Evolutionary conservation across 2,797 vertebrate genomes (phyloP), one percentile per base, ranked within the genome.

Genomic region (Acrossocheilus wenchowensis): DNA sequence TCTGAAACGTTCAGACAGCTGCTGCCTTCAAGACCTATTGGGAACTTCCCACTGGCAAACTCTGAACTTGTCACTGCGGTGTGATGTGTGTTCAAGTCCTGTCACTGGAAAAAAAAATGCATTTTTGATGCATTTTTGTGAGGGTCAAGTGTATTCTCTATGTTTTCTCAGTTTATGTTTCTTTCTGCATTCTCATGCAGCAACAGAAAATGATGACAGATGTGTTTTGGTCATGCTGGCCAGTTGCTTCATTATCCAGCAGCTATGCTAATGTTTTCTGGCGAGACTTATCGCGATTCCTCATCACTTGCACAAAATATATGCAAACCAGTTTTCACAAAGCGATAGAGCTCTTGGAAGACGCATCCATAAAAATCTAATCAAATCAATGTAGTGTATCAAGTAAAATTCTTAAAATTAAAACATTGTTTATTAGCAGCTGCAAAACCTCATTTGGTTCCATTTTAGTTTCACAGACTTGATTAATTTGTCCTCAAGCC

Each of bases 1-100:
- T 57, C 64, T 26, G 75, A 34, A 34, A 86, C 45, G 45, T 69
- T 41, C 69, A 52, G 73, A 69, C 50, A 41, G 72, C 66, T 60
- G 50, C 64, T 50, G 41, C 69, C 30, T 84, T 84, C 41, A 75
- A 66, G 41, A 34, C 69, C 60, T 60, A 41, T 60, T 39, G 41
- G 43, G 41, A 26, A 39, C 19, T 50, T 82, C 48, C 48, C n/a
- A 39, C 62, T 52, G 15, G 43, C 48, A 52, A 81, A 36, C 80
- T 81, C 80, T 36, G 45, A 82, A 71, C n/a, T 39, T 69, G 19
- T 81, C 64, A 82, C 64, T 17, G 14, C 0, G 12, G 26, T 68
- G 43, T 45, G 78, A 64, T 45, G 57, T 30, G 54, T 41, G 74
- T 21, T 75, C 48, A 34, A 50, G 73, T 34, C 7, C 62, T 30